phyloP scores from a whole-genome alignment of 2,113 vertebrate species.

The Herpailurus yagouaroundi region DNA sequence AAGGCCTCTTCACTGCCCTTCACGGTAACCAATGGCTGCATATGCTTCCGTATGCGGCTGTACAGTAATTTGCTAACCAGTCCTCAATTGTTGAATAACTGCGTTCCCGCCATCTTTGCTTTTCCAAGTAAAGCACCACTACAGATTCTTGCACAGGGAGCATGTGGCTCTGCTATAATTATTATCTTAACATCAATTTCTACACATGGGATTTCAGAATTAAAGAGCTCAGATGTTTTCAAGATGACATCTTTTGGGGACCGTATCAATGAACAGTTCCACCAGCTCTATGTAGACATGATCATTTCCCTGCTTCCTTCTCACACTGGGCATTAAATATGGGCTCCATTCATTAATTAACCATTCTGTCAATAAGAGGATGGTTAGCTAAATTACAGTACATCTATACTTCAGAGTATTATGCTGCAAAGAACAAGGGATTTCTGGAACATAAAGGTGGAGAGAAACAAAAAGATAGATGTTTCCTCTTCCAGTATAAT shows the following conservation, averaged over 20 bases:
- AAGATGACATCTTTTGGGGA: not conserved
- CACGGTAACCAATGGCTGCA: too few relatives aligned
- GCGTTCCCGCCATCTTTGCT: not conserved
- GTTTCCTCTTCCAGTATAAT: not conserved
- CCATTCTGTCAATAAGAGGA: not conserved
- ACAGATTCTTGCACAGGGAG: not conserved
- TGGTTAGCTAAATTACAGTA: not conserved
- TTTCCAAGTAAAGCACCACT: conserved; percentile 24
- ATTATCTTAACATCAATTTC: conserved; percentile 1
- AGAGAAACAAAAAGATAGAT: not conserved
- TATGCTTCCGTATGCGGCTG: too few relatives aligned
- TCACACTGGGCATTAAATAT: not conserved
- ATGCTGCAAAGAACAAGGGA: not conserved
- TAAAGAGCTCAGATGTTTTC: not conserved
- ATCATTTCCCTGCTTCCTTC: not conserved
- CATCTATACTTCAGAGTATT: not conserved
- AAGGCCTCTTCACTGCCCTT: not conserved
- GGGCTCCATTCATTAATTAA: not conserved
- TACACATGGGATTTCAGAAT: not conserved
- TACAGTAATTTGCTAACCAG: not conserved
- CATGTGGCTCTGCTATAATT: not conserved
- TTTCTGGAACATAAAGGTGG: not conserved
- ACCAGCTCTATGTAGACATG: not conserved
- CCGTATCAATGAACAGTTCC: not conserved
- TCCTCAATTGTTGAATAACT: not conserved